phyloP scores from a whole-genome alignment of 2,797 vertebrate genomes.

The Pseudocheirus occidentalis region DNA sequence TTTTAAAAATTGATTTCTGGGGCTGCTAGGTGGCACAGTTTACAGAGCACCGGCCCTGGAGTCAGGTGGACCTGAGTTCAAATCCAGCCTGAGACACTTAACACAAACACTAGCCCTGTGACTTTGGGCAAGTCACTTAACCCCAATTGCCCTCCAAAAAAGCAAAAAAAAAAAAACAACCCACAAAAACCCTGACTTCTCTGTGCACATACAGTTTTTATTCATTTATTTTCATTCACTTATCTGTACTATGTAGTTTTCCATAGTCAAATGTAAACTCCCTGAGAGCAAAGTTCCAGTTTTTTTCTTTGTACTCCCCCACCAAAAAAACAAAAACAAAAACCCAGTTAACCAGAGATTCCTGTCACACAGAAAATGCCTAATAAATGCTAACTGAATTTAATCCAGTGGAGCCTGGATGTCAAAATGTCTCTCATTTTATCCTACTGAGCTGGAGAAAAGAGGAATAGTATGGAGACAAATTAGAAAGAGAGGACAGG shows the following conservation, averaged over 20 bases:
- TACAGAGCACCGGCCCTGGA: too few species aligned
- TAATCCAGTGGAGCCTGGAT: not conserved
- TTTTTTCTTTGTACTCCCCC: not conserved
- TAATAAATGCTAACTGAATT: not conserved
- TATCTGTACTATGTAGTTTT: not conserved
- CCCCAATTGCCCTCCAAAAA: too few species aligned
- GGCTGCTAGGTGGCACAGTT: too few species aligned
- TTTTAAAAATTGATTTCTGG: not conserved
- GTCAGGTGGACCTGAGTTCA: too few species aligned
- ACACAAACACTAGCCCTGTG: too few species aligned
- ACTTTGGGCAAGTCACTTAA: too few species aligned
- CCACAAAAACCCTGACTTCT: too few species aligned
- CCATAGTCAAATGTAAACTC: not conserved
- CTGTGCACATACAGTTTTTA: not conserved
- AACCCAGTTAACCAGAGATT: not conserved
- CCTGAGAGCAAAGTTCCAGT: not conserved
- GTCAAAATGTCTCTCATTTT: not conserved
- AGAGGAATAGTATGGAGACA: not conserved
- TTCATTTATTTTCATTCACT: not conserved
- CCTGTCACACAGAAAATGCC: not conserved
- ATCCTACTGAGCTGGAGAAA: not conserved
- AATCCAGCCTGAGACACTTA: too few species aligned
- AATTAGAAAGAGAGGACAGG: not conserved
- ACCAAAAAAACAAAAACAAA: too few species aligned
- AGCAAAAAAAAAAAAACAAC: too few species aligned